Conservation (phyloP, 2,797 vertebrate genomes). For the Sciurus carolinensis region DNA sequence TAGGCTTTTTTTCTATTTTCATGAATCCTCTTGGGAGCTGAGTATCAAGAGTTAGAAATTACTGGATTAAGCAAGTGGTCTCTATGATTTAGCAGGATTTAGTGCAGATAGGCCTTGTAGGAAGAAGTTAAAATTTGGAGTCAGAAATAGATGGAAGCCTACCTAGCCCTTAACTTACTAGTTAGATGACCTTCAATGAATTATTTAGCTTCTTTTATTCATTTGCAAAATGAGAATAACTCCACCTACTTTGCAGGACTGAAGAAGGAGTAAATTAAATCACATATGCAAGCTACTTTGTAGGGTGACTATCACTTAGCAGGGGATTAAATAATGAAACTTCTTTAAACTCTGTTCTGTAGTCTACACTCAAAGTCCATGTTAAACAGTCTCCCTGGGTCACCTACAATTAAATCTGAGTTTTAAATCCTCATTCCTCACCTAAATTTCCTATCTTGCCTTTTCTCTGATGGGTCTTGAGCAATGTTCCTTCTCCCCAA, state of each 20-base stretch:
- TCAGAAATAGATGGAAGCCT: neutral
- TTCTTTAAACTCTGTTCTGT: slow-evolving; percentile 25
- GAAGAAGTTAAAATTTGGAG: neutral
- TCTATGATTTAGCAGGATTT: neutral
- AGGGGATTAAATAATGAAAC: slow-evolving; percentile 30
- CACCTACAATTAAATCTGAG: neutral
- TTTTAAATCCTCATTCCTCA: neutral
- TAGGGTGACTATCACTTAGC: neutral
- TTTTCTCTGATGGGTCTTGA: neutral
- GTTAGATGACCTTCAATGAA: neutral
- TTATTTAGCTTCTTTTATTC: slow-evolving; percentile 52
- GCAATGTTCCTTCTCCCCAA: neutral
- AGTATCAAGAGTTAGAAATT: neutral
- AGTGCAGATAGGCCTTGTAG: neutral
- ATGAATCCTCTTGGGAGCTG: neutral
- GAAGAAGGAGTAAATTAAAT: neutral
- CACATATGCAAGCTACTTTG: neutral
- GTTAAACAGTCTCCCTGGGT: slow-evolving; percentile 20
- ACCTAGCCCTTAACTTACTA: neutral
- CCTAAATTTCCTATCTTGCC: neutral
- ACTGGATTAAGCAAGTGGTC: neutral
- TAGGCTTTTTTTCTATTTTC: slow-evolving; percentile 50
- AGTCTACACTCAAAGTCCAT: neutral
- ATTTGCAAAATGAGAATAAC: slow-evolving; percentile 58
- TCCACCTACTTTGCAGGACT: neutral